phyloP scores from a whole-genome alignment of 2,888 invertebrate species.

The Gordius sp. region DNA sequence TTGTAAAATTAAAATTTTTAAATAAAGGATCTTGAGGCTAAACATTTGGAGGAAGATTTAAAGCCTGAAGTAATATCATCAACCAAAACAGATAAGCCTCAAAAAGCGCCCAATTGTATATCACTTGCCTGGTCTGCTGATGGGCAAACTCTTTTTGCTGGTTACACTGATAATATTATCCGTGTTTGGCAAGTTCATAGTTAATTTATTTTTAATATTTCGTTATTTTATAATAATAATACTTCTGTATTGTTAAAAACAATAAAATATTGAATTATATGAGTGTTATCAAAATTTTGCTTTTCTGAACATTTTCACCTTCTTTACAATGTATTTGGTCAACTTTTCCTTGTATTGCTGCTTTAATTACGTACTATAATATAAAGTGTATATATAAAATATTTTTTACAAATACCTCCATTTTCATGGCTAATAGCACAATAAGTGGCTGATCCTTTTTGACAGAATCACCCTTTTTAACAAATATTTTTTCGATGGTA shows the following conservation, averaged over 20 bases:
- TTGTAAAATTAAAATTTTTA: neutral
- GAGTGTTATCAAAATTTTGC: too few relatives aligned
- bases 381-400: neutral
- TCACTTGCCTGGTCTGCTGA: constrained; percentile 96
- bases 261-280: too few relatives aligned
- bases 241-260: too few relatives aligned
- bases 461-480: constrained; percentile 51
- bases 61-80: constrained; percentile 63
- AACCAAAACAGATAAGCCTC: constrained; percentile 59
- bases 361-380: constrained; percentile 66
- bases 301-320: constrained; percentile 57
- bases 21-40: constrained; percentile 81
- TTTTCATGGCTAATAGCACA: constrained; percentile 95
- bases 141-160: constrained; percentile 90
- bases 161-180: constrained; percentile 89
- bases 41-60: constrained; percentile 92
- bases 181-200: constrained; percentile 73
- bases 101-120: constrained; percentile 40
- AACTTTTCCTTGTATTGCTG: constrained; percentile 49
- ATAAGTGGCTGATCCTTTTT: constrained; percentile 62
- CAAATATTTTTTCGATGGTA: constrained; percentile 61
- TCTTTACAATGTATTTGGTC: constrained; percentile 42
- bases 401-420: constrained; percentile 44
- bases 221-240: neutral
- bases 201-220: neutral